Percentiles rank a stretch among this genome's conserved stretches.
These are phyloP conservation scores for Chiloscyllium punctatum DNA, from an alignment of 2,797 vertebrate species.

Conservation along the genomic window DNA sequence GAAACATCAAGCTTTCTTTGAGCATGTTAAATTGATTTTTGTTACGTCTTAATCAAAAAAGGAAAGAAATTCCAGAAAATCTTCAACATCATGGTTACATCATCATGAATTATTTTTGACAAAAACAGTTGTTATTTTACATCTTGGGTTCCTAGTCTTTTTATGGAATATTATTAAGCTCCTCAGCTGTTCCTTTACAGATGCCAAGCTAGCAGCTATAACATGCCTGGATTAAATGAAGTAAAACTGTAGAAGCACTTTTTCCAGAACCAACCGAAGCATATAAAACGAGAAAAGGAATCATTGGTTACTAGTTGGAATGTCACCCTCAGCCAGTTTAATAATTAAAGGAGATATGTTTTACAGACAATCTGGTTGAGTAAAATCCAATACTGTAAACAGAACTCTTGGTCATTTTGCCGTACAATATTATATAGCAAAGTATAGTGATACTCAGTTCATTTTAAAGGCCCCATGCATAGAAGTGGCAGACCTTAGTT, in stretches of 20 bases:
- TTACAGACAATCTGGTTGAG: not conserved
- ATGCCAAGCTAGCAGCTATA: not conserved
- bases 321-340: not conserved
- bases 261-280: not conserved
- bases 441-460: not conserved
- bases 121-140: constrained; percentile 56
- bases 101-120: constrained; percentile 50
- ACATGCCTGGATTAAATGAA: not conserved
- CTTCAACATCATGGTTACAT: constrained; percentile 53
- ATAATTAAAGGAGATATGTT: not conserved
- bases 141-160: not conserved
- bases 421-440: not conserved
- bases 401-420: not conserved
- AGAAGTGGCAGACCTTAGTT: not conserved
- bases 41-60: not conserved
- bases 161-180: not conserved
- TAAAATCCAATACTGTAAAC: not conserved
- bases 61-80: not conserved
- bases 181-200: constrained; percentile 6
- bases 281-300: not conserved
- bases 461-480: not conserved
- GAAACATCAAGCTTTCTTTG: not conserved
- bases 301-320: not conserved
- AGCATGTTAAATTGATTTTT: not conserved
- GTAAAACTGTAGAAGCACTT: not conserved